These are phyloP conservation scores for Cheilosia urbana DNA, from an alignment of 2,888 invertebrate species.

Conservation along the genomic window DNA sequence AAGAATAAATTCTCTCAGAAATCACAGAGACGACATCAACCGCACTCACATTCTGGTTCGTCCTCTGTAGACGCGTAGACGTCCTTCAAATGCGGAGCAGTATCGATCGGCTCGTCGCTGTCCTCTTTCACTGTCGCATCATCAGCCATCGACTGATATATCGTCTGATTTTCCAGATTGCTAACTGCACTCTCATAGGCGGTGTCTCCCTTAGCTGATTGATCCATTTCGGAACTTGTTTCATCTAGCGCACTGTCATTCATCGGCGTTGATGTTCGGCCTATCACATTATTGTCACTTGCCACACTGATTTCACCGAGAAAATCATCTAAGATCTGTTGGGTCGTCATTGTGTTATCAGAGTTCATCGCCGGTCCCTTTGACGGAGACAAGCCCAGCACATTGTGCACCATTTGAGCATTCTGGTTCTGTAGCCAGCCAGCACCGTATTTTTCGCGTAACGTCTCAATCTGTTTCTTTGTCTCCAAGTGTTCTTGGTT, in stretches of 20 bases:
- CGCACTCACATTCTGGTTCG: slow-evolving; percentile 75
- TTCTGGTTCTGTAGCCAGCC: slow-evolving; percentile 86
- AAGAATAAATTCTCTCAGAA: neutral
- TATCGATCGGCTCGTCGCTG: slow-evolving; percentile 71
- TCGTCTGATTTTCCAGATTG: slow-evolving; percentile 68
- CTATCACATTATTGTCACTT: slow-evolving; percentile 15
- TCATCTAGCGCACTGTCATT: slow-evolving; percentile 67
- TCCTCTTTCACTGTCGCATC: slow-evolving; percentile 15
- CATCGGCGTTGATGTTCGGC: slow-evolving; percentile 78
- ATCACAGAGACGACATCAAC: neutral
- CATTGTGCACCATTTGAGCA: slow-evolving; percentile 85
- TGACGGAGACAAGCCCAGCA: slow-evolving; percentile 84
- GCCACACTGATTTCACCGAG: slow-evolving; percentile 77
- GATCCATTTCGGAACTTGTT: slow-evolving; percentile 20
- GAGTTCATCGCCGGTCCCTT: slow-evolving; percentile 36
- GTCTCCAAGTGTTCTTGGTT: slow-evolving; percentile 85
- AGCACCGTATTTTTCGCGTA: slow-evolving; percentile 86
- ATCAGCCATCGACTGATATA: slow-evolving; percentile 74
- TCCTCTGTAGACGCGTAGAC: slow-evolving; percentile 77
- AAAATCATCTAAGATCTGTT: slow-evolving; percentile 80
- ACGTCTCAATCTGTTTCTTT: slow-evolving; percentile 86
- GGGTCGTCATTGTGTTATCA: slow-evolving; percentile 75
- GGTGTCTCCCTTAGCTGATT: slow-evolving; percentile 77
- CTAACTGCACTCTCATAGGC: slow-evolving; percentile 78
- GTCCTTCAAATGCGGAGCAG: slow-evolving; percentile 77